Conservation (phyloP, 2,888 invertebrate species). For the Tortrix viridana region DNA sequence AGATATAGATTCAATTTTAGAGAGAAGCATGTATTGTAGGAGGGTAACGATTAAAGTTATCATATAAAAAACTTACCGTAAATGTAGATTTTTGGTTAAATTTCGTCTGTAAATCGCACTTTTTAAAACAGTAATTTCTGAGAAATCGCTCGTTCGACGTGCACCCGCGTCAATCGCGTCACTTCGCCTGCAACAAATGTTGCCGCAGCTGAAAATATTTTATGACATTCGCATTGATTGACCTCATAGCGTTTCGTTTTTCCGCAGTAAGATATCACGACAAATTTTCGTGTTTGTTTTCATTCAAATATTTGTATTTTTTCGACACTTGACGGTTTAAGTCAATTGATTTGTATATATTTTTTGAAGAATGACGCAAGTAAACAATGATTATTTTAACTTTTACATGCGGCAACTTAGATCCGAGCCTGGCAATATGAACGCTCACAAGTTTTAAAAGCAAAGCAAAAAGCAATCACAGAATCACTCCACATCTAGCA, state of each 20-base stretch:
- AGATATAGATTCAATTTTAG: slow-evolving; percentile 43
- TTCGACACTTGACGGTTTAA: no score
- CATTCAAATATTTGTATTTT: no score
- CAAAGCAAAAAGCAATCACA: no score
- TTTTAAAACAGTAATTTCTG: slow-evolving; percentile 50
- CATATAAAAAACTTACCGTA: slow-evolving; percentile 52
- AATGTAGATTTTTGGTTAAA: slow-evolving; percentile 44
- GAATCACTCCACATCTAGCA: slow-evolving; percentile 44
- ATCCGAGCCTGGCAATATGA: slow-evolving; percentile 14
- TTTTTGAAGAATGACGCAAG: no score
- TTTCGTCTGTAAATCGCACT: slow-evolving; percentile 48
- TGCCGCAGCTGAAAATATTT: slow-evolving; percentile 45
- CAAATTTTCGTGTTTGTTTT: not conserved
- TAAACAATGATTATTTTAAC: not conserved
- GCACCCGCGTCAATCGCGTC: slow-evolving; percentile 71
- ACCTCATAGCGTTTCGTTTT: slow-evolving; percentile 29
- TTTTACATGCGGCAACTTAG: slow-evolving; percentile 18
- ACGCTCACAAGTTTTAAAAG: slow-evolving; percentile 12
- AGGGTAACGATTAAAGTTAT: not conserved
- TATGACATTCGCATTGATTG: slow-evolving; percentile 30
- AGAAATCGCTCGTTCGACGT: slow-evolving; percentile 71
- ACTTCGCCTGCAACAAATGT: slow-evolving; percentile 55
- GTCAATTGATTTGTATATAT: no score
- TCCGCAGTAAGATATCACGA: not conserved
- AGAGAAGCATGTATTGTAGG: not conserved